Base-by-base conservation (phyloP, 1,140 invertebrate genomes). In the Cepaea nemoralis region DNA sequence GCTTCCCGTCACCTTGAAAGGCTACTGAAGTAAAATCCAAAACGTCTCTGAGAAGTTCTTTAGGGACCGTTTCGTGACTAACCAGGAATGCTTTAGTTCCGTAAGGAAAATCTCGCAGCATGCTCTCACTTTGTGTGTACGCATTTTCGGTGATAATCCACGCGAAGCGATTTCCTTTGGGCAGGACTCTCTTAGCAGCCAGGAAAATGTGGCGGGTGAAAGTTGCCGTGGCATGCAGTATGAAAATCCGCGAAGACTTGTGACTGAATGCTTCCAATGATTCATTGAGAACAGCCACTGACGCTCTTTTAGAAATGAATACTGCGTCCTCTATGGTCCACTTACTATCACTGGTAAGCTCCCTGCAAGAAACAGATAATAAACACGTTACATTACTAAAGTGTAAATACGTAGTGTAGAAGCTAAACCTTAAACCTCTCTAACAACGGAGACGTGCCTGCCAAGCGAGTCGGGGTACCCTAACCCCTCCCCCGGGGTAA, bases 81-180 rank as follows among this genome's bases (percentile, higher is more conserved):
- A 87, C 83, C 24, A 87, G 66, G 16, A 89, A 83, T 1, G 84
- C 86, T 42, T 88, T 81, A 59, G 84, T 85, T 3, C 88, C 87
- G 39, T 83, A 39, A 8, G 87, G 85, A 48, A 84, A 88, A 63
- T 80, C 42, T 19, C 76, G 59, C 27, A 89, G 42, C 10, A 86
- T 27, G 42, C 82, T 69, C 67, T 84, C 77, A 63, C 86, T 83
- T 22, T 83, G 69, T 33, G 87, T 86, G 78, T 86, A 88, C 42
- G 85, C 85, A 75, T 86, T 85, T 50, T 87, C 87, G n/a, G 88
- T 89, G 59, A 88, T 81, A 74, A 88, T 88, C 88, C 88, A 89
- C 35, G 87, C 86, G 77, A 86, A 85, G 69, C 84, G 85, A 33
- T 85, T 55, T 42, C 82, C 69, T 31, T 55, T 77, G 48, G 85